Conservation (phyloP, 2,113 vertebrate genomes). For the Solea senegalensis region DNA sequence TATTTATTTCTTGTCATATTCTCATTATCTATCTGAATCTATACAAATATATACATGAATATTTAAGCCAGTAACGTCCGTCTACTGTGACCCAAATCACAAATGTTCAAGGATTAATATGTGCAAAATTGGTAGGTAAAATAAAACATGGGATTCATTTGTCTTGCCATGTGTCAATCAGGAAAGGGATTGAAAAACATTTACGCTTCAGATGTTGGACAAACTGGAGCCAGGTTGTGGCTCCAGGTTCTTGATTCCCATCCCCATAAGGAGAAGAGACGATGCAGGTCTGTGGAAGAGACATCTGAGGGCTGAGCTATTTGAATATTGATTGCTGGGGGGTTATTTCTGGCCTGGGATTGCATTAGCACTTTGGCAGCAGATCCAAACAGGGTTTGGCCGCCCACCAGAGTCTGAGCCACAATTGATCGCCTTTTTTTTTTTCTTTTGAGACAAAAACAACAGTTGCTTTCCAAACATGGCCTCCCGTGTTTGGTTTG, state of each 20-base stretch:
- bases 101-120: no score
- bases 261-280: conserved; percentile 6
- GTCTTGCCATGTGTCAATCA: no score
- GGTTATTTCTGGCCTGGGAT: conserved; percentile 55
- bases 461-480: conserved; percentile 51
- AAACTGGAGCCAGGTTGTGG: neutral
- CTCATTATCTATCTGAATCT: no score
- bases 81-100: no score
- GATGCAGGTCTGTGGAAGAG: conserved; percentile 11
- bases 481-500: conserved; percentile 29
- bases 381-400: conserved; percentile 59
- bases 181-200: neutral
- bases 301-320: conserved; percentile 46
- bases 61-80: no score
- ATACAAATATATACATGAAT: no score
- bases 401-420: conserved; percentile 39
- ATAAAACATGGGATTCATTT: no score
- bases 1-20: no score
- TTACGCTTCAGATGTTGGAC: neutral
- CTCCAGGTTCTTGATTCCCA: neutral
- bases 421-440: conserved; percentile 37
- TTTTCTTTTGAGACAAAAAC: conserved; percentile 46
- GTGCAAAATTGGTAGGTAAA: no score
- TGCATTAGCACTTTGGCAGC: conserved; percentile 66
- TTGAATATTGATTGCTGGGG: conserved; percentile 62